Conservation (phyloP, 1,140 invertebrate genomes). For the Leptoteleia sp. region DNA sequence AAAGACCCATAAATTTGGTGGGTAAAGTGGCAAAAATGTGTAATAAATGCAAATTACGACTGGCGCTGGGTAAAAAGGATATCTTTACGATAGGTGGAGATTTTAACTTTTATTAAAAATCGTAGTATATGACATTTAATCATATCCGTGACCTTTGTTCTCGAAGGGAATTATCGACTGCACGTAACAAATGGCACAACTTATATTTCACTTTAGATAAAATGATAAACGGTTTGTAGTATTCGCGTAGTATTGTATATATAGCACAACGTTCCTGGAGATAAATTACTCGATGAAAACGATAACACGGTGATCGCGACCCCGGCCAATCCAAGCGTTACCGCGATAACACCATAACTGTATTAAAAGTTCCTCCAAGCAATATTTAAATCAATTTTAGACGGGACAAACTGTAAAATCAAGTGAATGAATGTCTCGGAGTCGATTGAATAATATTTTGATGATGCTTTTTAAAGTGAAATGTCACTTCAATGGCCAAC, state of each 20-base stretch:
- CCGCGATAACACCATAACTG: neutral
- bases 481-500: too few species aligned
- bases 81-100: too few species aligned
- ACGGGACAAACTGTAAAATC: neutral
- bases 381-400: neutral
- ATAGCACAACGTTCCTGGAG: neutral
- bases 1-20: too few species aligned
- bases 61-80: too few species aligned
- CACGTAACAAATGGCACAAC: neutral
- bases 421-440: neutral
- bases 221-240: conserved; percentile 5
- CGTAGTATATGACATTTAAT: too few species aligned
- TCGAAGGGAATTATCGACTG: too few species aligned
- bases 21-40: too few species aligned
- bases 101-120: too few species aligned
- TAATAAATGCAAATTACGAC: too few species aligned
- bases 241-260: conserved; percentile 5
- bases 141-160: too few species aligned
- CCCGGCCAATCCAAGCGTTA: neutral
- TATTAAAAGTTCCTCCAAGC: too few species aligned
- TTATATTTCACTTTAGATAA: neutral
- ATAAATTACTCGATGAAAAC: conserved; percentile 24
- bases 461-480: too few species aligned
- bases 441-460: neutral
- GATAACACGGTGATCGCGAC: conserved; percentile 4